Base-by-base conservation (phyloP, 1,140 invertebrate genomes). In the Hestina assimilis region DNA sequence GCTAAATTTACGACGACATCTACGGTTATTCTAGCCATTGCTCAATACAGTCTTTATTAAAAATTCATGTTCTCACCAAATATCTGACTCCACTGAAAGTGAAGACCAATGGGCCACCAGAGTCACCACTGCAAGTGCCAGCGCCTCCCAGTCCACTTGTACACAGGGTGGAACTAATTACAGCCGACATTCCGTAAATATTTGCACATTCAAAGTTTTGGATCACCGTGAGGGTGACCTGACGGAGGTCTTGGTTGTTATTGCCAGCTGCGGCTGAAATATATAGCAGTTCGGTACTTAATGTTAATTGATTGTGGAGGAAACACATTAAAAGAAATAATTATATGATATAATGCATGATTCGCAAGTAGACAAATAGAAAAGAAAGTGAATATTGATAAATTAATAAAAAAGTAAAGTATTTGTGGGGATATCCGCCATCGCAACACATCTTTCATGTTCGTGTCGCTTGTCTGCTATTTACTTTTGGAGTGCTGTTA, bases 51-150 rank as follows among this genome's bases (percentile, higher is more conserved):
- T n/a, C n/a, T n/a, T n/a, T n/a, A n/a, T n/a, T n/a, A n/a, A n/a
- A n/a, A n/a, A n/a, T n/a, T n/a, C n/a, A n/a, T n/a, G n/a, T n/a
- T n/a, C n/a, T 50, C 7, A 70, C 68, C 58, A 57, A 33, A 1
- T 41, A 45, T 42, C 24, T 48, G 1, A 26, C 24, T 7, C 50
- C 50, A 11, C 35, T 42, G 29, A 35, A 29, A 20, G 33, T 31
- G 26, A 33, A 20, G 7, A 24, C 52, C 2, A 73, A 47, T 1
- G 74, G 74, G 6, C 74, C 71, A 9, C 74, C 74, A 4, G 74
- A 72, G 61, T 77, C 74, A 0, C 74, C 74, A 0, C 47, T 40
- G 43, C 73, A 75, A 9, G 62, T 64, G 15, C 66, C 58, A 8
- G 45, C 35, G 0, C 70, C 63, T 1, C 56, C 58, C 0, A 54